Base-by-base conservation (phyloP, 1,140 invertebrate species). In the Trialeurodes vaporariorum region DNA sequence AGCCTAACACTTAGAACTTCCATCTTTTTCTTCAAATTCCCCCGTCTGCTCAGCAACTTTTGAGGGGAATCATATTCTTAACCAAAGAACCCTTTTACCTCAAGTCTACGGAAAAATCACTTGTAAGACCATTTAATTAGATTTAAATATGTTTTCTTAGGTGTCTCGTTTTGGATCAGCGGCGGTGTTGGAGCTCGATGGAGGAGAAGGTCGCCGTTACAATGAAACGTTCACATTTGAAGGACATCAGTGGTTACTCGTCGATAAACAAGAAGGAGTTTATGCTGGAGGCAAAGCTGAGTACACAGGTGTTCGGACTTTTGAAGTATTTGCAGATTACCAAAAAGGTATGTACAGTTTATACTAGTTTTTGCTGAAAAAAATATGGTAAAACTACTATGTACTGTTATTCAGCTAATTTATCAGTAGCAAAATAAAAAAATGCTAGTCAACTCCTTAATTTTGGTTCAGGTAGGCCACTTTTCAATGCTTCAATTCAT, bases 271-370 rank as follows among this genome's bases (percentile, higher is more conserved):
- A 75, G 92, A 95, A 78, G 93, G 93, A 11, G 92, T 97, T 26
- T 95, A 94, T 75, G 93, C 93, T 1, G 94, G 94, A 66, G 94
- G 94, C 9, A 96, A 96, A 79, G 94, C 93, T 2, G 93, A 96
- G 75, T 96, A 96, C 74, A 94, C 93, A 24, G 93, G 93, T 25
- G 90, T 94, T 0, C 79, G 91, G 64, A 94, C 92, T 0, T 94
- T 94, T 76, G 92, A 95, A 80, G 93, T 96, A 5, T 94, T 94
- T 75, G 89, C 92, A n/a, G 94, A 96, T 77, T 96, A 92, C 78
- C 91, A 95, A 74, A 93, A 95, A 83, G 89, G 90, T 91, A 77
- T 76, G 69, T 67, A 64, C 34, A 5, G 5, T 49, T 49, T 49
- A 25, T 25, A 11, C 17, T 34, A 23, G 24, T 22, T 2, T 23